phyloP scores from a whole-genome alignment of 2,797 vertebrate genomes.

The Rhabdophis nuchalis region DNA sequence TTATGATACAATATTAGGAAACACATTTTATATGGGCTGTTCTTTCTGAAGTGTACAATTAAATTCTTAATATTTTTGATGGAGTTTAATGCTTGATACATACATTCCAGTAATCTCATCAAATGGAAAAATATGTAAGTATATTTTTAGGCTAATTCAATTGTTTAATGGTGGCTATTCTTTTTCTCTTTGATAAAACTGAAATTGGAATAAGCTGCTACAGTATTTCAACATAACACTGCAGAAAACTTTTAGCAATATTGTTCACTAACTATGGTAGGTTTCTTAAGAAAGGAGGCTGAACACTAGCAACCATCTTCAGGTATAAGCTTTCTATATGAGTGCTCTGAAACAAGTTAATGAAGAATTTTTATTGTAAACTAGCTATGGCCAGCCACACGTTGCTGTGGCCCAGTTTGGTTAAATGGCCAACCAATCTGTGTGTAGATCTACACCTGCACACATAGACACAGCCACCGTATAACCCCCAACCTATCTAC shows the following conservation, averaged over 20 bases:
- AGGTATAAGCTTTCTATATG: neutral
- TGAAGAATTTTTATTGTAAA: neutral
- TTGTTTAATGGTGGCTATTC: neutral
- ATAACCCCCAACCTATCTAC: too few relatives aligned
- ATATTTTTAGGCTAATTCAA: neutral
- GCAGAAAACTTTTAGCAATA: neutral
- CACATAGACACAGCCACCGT: too few relatives aligned
- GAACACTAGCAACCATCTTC: accelerated
- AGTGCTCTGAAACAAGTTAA: neutral
- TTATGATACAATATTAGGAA: neutral
- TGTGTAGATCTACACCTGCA: too few relatives aligned
- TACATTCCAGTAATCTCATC: neutral
- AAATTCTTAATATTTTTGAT: neutral
- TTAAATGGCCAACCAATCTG: too few relatives aligned
- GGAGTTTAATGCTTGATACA: neutral
- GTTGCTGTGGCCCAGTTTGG: too few relatives aligned
- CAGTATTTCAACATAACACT: neutral
- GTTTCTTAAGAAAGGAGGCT: neutral
- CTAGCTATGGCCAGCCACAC: too few relatives aligned
- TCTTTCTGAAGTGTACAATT: neutral
- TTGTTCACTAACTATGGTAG: neutral
- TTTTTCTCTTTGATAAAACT: neutral
- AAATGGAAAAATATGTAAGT: neutral
- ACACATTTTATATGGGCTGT: accelerated
- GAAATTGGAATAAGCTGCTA: neutral